phyloP scores from a whole-genome alignment of 2,797 vertebrate species.

The Sphaeramia orbicularis region DNA sequence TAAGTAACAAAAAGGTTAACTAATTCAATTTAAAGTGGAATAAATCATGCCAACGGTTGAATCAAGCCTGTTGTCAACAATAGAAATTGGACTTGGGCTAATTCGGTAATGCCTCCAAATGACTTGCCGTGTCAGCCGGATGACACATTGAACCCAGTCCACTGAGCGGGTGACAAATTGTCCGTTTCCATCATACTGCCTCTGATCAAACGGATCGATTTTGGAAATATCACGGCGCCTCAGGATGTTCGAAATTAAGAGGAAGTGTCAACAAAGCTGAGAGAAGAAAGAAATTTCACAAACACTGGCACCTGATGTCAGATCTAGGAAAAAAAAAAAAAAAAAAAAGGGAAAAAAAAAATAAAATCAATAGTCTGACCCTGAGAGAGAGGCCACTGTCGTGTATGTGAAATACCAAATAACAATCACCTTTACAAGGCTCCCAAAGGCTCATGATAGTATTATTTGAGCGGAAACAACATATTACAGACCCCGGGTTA shows the following conservation, averaged over 20 bases:
- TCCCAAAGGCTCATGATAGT: conserved; percentile 55
- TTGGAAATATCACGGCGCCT: conserved; percentile 64
- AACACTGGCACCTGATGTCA: conserved; percentile 66
- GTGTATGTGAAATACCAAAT: conserved; percentile 77
- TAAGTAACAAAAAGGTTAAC: conserved; percentile 80
- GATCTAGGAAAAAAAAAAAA: conserved; percentile 4
- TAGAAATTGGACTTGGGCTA: conserved; percentile 57
- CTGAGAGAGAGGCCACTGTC: conserved; percentile 57
- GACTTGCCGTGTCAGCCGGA: conserved; percentile 39
- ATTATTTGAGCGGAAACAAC: conserved; percentile 73
- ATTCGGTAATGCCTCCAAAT: conserved; percentile 68
- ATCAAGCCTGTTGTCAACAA: conserved; percentile 62
- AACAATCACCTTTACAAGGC: conserved; percentile 73
- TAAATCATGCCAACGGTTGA: conserved; percentile 58
- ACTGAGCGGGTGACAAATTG: conserved; percentile 63
- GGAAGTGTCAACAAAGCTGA: conserved; percentile 70
- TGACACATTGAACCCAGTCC: conserved; percentile 32
- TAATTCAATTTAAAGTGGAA: conserved; percentile 72
- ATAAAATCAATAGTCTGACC: conserved; percentile 77
- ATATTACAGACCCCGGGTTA: conserved; percentile 60
- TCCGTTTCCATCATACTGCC: conserved; percentile 56
- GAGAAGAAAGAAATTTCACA: conserved; percentile 63
- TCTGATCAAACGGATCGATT: conserved; percentile 82
- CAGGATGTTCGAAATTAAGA: conserved; percentile 70
- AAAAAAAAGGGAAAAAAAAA: background rate